Evolutionary conservation across 2,113 vertebrate genomes (phyloP).

Genomic region (Cyprinodon brontotheroides): DNA sequence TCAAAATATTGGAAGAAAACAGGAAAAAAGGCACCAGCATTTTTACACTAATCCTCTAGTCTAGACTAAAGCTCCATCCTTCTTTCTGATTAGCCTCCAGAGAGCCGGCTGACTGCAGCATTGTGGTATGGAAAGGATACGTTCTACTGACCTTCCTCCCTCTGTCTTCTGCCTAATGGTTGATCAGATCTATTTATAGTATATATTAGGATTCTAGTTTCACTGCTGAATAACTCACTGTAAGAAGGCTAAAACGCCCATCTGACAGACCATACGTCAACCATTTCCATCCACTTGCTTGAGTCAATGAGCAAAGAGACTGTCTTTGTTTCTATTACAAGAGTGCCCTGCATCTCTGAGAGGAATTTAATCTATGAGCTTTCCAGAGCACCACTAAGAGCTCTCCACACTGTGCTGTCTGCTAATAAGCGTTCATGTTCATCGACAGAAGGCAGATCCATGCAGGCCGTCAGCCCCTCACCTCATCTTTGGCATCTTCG

Average conservation of each 20-base stretch:
- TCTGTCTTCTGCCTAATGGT: conserved; percentile 21
- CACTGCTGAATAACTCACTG: conserved; percentile 30
- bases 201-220: conserved; percentile 45
- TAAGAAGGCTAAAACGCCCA: conserved; percentile 5
- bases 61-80: not conserved
- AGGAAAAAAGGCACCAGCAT: not conserved
- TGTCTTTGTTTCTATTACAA: not conserved
- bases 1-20: not conserved
- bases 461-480: conserved; percentile 36
- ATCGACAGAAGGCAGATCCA: conserved; percentile 12
- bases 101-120: not conserved
- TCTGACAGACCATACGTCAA: conserved; percentile 20
- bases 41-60: too few relatives aligned
- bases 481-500: conserved; percentile 94
- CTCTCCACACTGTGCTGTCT: not conserved
- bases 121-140: not conserved
- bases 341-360: not conserved
- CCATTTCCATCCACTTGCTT: not conserved
- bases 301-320: not conserved
- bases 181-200: conserved; percentile 75
- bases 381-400: conserved; percentile 16
- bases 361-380: not conserved
- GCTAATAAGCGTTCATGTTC: not conserved
- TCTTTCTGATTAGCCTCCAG: not conserved
- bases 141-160: not conserved